phyloP scores from a whole-genome alignment of 2,797 vertebrate species.

The Pantherophis vulpinus region DNA sequence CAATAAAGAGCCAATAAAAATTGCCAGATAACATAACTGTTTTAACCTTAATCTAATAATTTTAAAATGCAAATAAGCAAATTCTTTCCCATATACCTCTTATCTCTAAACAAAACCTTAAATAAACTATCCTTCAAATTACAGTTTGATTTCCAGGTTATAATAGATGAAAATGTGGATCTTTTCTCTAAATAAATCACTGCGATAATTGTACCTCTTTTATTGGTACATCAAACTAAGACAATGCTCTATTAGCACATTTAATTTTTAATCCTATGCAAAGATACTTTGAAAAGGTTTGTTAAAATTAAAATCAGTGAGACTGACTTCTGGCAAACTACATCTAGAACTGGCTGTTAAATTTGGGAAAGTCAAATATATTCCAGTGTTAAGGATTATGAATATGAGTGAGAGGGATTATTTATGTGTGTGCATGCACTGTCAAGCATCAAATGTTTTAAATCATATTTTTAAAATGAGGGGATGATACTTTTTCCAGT shows the following conservation, averaged over 20 bases:
- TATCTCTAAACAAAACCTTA: not conserved
- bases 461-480: not conserved
- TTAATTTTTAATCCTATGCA: not conserved
- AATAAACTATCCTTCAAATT: not conserved
- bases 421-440: not conserved
- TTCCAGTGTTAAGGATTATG: not conserved
- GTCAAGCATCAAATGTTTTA: not conserved
- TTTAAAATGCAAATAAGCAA: not conserved
- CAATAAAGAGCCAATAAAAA: not conserved
- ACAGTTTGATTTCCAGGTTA: not conserved
- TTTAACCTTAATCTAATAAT: not conserved
- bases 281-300: not conserved
- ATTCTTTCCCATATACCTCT: not conserved
- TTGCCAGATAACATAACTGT: not conserved
- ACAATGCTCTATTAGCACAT: not conserved
- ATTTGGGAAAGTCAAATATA: not conserved
- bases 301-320: not conserved
- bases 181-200: not conserved
- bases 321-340: not conserved
- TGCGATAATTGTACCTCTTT: not conserved
- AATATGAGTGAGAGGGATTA: not conserved
- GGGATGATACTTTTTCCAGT: slow-evolving; percentile 1
- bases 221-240: not conserved
- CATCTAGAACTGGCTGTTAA: not conserved
- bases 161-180: not conserved